Base-by-base conservation (phyloP, 2,888 invertebrate species). In the Nomada ferruginata region DNA sequence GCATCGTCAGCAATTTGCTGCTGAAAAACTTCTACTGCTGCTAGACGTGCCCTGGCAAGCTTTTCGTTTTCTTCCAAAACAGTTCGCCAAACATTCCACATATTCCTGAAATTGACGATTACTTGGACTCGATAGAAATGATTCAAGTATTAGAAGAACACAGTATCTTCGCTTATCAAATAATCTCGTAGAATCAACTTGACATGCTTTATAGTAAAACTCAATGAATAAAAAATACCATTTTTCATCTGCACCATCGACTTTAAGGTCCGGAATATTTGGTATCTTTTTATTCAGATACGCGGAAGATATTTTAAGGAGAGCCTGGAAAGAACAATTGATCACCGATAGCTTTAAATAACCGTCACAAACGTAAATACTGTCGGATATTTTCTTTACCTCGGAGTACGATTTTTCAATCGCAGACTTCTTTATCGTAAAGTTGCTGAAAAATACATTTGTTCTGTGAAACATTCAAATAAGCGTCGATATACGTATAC, bases 11-110 rank as follows among this genome's bases (percentile, higher is more conserved):
- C 98, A 83, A 99, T 98, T 94, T 98, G 97, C 94, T 98, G 98
- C 92, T 98, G 97, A 94, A 98, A 98, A 26, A 98, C 97, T 94
- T 99, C 99, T 52, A 98, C 97, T 0, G 98, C 99, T 0, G 98
- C 98, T 73, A 99, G 95, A 64, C 98, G 95, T 23, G 98, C 98
- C 84, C 98, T 96, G 18, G 98, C 98, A 89, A 98, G 94, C 93
- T 98, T 98, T 93, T 99, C 98, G 92, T 98, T 98, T 94, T 99
- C 99, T 93, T 99, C 98, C 90, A 99, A 94, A 2, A 99, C 98
- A 0, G 98, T 97, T 85, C 98, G 96, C 99, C 99, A 99, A n/a
- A 99, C 98, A 92, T 97, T 97, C 97, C 98, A 98, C 96, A 98
- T 98, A 93, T 98, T 98, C 97, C 99, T 99, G 90, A n/a, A 81